Percentiles rank a stretch among this genome's conserved stretches.
phyloP scores from a whole-genome alignment of 2,797 vertebrate species.

The Denticeps clupeoides region DNA sequence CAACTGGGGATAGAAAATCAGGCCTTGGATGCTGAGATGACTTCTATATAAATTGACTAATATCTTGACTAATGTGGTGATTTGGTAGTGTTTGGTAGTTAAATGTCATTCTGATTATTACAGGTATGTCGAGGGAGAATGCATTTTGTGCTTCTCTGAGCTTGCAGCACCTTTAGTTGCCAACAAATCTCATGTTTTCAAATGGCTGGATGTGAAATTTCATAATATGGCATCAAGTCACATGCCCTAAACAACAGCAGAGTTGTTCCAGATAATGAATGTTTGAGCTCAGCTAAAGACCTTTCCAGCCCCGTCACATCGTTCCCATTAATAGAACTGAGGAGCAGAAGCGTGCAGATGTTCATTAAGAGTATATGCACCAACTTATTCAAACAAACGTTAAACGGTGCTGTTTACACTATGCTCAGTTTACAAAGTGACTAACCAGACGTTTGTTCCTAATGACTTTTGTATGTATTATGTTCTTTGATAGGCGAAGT shows the following conservation, averaged over 20 bases:
- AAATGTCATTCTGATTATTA: no score
- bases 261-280: background rate
- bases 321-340: background rate
- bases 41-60: no score
- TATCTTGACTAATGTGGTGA: no score
- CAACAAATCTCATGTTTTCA: background rate
- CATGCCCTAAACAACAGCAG: background rate
- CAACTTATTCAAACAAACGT: background rate
- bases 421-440: background rate
- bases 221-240: background rate
- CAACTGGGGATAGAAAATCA: no score
- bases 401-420: background rate
- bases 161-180: constrained; percentile 15
- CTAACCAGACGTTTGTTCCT: no score
- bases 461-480: no score
- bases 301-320: background rate
- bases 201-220: background rate
- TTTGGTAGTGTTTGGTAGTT: no score
- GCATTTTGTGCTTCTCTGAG: no score
- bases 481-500: no score
- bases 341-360: background rate
- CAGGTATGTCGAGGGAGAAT: no score
- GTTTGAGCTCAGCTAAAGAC: background rate
- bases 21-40: no score
- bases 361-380: background rate